phyloP scores from a whole-genome alignment of 2,113 vertebrate species.

The Rousettus leschenaultii region DNA sequence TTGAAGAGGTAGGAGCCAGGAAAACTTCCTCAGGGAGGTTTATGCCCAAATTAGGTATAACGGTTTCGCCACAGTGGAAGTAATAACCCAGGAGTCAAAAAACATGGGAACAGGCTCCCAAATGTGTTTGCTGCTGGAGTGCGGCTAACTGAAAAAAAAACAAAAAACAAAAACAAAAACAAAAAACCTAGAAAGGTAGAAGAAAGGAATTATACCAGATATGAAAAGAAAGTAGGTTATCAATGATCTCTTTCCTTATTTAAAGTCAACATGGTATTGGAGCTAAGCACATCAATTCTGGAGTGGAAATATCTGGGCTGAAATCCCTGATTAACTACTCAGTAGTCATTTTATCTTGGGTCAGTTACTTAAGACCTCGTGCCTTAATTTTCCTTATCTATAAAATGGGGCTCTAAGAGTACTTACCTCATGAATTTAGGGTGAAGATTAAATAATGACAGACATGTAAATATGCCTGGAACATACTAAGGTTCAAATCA shows the following conservation, averaged over 20 bases:
- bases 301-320: not conserved
- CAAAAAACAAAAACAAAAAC: no score
- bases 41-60: not conserved
- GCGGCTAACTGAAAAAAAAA: not conserved
- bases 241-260: not conserved
- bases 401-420: not conserved
- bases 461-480: not conserved
- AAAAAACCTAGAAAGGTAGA: not conserved
- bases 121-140: not conserved
- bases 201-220: not conserved
- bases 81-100: not conserved
- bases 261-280: not conserved
- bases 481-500: not conserved
- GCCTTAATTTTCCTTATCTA: constrained; percentile 14
- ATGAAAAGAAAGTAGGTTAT: not conserved
- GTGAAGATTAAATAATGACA: not conserved
- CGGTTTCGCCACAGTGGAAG: not conserved
- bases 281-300: not conserved
- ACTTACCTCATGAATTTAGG: not conserved
- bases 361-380: not conserved
- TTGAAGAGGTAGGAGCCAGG: not conserved
- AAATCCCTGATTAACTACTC: not conserved
- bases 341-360: not conserved
- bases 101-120: not conserved
- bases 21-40: not conserved